Evolutionary conservation across 2,113 vertebrate species (phyloP).

Genomic region (Dromaius novaehollandiae): DNA sequence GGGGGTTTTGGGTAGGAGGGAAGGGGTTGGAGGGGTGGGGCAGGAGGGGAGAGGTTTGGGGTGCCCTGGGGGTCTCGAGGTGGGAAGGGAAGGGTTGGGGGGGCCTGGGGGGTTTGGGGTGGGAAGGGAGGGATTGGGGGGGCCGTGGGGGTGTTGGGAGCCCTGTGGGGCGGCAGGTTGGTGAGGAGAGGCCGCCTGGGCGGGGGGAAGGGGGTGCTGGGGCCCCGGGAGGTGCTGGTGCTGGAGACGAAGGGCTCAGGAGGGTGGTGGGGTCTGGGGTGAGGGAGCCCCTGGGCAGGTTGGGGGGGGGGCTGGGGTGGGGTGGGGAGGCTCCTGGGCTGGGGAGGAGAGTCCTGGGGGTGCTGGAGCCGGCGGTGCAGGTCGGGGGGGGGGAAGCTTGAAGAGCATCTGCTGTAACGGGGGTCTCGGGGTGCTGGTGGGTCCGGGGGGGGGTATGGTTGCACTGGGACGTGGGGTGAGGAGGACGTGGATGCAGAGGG

Average conservation of each 20-base stretch:
- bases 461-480: rapidly evolving
- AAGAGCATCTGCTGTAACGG: no score
- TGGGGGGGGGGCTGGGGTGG: not conserved
- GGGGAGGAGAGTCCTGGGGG: not conserved
- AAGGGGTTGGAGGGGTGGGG: no score
- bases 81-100: no score
- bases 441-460: not conserved
- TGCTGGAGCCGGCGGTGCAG: not conserved
- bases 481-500: not conserved
- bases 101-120: not conserved
- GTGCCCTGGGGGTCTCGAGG: no score
- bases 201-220: not conserved
- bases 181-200: not conserved
- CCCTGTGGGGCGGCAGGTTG: not conserved
- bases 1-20: no score
- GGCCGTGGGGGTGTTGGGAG: not conserved
- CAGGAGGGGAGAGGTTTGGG: not conserved
- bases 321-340: no score
- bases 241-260: not conserved
- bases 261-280: not conserved
- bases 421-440: not conserved
- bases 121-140: not conserved
- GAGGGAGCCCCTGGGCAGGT: not conserved
- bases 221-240: no score
- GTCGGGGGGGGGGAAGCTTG: not conserved